phyloP scores from a whole-genome alignment of 1,140 invertebrate genomes.

The Penaeus chinensis region DNA sequence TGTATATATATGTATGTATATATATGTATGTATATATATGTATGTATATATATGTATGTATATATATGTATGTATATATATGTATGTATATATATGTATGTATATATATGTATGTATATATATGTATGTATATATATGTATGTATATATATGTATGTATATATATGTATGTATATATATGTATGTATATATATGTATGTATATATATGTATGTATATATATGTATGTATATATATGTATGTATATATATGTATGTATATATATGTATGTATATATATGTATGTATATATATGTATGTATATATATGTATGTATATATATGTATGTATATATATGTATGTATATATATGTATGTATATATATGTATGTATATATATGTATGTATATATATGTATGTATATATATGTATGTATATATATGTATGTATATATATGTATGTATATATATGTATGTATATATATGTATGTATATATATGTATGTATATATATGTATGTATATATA shows the following conservation, averaged over 20 bases:
- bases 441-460: slow-evolving; percentile 13
- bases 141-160: slow-evolving; percentile 5
- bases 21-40: slow-evolving; percentile 1
- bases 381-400: slow-evolving; percentile 15
- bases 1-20: slow-evolving; percentile 8
- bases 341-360: slow-evolving; percentile 6
- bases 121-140: slow-evolving; percentile 1
- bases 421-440: slow-evolving; percentile 5
- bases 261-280: slow-evolving; percentile 10
- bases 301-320: slow-evolving; percentile 1
- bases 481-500: slow-evolving; percentile 10
- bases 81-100: background rate
- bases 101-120: slow-evolving; percentile 18
- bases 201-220: slow-evolving; percentile 10
- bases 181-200: slow-evolving; percentile 2
- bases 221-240: slow-evolving; percentile 7
- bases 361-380: background rate
- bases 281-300: slow-evolving; percentile 7
- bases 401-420: slow-evolving; percentile 2
- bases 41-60: slow-evolving; percentile 10
- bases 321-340: slow-evolving; percentile 13
- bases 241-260: slow-evolving; percentile 1
- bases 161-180: slow-evolving; percentile 10
- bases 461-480: slow-evolving; percentile 1
- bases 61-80: slow-evolving; percentile 7